Evolutionary conservation across 2,113 vertebrate genomes (phyloP).

Genomic region (Lampris megalopsis): DNA sequence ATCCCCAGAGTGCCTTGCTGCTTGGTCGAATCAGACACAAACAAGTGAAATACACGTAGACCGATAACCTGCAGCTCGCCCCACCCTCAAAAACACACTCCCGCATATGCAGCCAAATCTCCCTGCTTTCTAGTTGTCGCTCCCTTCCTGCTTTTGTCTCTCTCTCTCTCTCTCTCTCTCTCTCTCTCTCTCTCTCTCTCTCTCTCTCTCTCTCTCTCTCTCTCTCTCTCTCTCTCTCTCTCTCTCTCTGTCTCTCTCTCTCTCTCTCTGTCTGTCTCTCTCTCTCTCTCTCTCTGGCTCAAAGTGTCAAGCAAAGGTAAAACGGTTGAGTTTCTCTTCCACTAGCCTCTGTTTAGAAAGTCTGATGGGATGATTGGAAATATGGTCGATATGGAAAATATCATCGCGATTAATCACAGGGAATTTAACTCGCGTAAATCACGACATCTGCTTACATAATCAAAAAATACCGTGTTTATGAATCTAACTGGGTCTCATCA

Average conservation of each 20-base stretch:
- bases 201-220: background rate
- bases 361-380: too few species aligned
- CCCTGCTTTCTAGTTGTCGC: background rate
- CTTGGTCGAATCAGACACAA: slow-evolving; percentile 43
- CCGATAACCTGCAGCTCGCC: slow-evolving; percentile 6
- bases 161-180: slow-evolving; percentile 15
- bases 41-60: slow-evolving; percentile 39
- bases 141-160: background rate
- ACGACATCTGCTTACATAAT: too few species aligned
- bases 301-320: background rate
- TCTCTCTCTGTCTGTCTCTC: background rate
- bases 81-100: too few species aligned
- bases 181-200: too few species aligned
- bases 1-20: slow-evolving; percentile 42
- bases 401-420: too few species aligned
- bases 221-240: background rate
- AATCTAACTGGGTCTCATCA: slow-evolving; percentile 1
- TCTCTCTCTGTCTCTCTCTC: background rate
- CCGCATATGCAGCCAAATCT: background rate
- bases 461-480: background rate
- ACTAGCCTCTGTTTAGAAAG: too few species aligned
- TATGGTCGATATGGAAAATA: too few species aligned
- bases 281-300: background rate
- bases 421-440: too few species aligned
- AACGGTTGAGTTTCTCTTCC: slow-evolving; percentile 11